Evolutionary conservation across 2,113 vertebrate species (phyloP).

Genomic region (Paradoxurus hermaphroditus): DNA sequence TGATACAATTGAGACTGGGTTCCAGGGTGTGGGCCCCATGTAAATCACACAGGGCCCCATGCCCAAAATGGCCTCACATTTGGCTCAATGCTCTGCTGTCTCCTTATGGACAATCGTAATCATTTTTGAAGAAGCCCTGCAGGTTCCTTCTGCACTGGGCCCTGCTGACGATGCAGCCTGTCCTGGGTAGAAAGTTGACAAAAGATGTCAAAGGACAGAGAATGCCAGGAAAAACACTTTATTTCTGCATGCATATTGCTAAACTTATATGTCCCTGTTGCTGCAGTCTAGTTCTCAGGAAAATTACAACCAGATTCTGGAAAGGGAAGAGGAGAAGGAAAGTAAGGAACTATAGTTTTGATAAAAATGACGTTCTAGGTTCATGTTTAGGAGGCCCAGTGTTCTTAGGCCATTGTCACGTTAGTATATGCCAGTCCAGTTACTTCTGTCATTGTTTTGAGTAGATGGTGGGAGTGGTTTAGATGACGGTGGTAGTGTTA

Average conservation of each 20-base stretch:
- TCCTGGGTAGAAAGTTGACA: not conserved
- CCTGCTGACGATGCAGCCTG: not conserved
- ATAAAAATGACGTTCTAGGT: not conserved
- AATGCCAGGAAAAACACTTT: not conserved
- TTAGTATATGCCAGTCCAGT: not conserved
- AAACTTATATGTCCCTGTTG: not conserved
- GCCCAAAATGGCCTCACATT: accelerated
- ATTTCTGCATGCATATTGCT: not conserved
- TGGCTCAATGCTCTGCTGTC: not conserved
- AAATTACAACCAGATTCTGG: not conserved
- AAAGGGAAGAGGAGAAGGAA: not conserved
- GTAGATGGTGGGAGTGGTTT: not conserved
- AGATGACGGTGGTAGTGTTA: not conserved
- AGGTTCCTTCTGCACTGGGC: not conserved
- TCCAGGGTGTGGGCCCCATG: no score
- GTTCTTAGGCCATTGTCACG: not conserved
- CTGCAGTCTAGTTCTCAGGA: not conserved
- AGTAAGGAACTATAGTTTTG: not conserved
- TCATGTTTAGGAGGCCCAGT: not conserved
- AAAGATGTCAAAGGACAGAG: not conserved
- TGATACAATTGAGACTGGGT: accelerated
- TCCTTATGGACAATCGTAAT: not conserved
- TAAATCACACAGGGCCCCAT: accelerated
- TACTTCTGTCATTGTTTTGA: not conserved
- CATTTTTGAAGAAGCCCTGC: not conserved